Evolutionary conservation across 2,888 invertebrate genomes (phyloP), one percentile per base, ranked within the genome.

Genomic region (Anoncus sp.): DNA sequence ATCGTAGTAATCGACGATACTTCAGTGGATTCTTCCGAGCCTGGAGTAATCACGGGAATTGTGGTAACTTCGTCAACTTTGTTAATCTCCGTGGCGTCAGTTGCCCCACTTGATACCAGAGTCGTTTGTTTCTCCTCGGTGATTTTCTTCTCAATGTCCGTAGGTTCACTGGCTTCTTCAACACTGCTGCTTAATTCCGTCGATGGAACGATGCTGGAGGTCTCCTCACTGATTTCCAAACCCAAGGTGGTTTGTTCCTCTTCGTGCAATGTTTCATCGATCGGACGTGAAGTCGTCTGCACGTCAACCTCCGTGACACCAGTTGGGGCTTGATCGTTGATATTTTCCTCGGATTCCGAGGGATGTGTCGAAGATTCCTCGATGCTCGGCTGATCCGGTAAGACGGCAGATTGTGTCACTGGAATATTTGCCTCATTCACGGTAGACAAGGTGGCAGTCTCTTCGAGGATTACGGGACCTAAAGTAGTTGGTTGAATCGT

Each of bases 311-410:
- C n/a, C 14, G 70, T 7, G 49, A 18, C 31, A 22, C 12, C 24
- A 9, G 51, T 70, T 20, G 57, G 10, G 2, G 20, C 43, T 51
- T 72, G 79, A 43, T 73, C 72, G 60, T 74, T 71, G 62, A 79
- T 70, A 45, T 57, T 72, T 70, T 78, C 74, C 12, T 81, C 71
- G 38, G 65, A 10, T 53, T 45, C 70, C n/a, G n/a, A 22, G 77
- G 66, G 72, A 65, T 38, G 7, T 51, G n/a, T 53, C 18, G 67
- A 12, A 9, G 75, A 24, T 20, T 75, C 60, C 1, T 69, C 49
- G n/a, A 51, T 60, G 18, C 20, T 53, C 4, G 45, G 7, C 14
- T 76, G 75, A n/a, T 57, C 75, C 12, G 69, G 14, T 10, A 49
- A 38, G 18, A 62, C 43, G 6, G 62, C 27, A n/a, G 75, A 43